These are phyloP conservation scores for Standfussiana lucernea DNA, from an alignment of 2,888 invertebrate species.

Conservation along the genomic window DNA sequence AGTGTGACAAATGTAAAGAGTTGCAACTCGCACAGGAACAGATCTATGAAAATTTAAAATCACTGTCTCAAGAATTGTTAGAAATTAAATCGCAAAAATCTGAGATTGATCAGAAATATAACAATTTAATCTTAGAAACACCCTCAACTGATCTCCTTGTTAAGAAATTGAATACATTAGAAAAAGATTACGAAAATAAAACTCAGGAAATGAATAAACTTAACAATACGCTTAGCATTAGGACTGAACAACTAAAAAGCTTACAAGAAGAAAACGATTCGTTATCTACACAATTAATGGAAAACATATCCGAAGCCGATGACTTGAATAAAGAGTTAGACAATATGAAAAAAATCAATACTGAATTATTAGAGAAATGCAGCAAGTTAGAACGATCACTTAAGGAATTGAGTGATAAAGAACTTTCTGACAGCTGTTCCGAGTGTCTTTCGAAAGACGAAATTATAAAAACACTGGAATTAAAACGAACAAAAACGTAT, in stretches of 20 bases:
- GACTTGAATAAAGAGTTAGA: conserved; percentile 83
- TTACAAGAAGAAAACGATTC: conserved; percentile 89
- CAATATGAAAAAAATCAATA: conserved; percentile 72
- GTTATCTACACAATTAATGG: conserved; percentile 91
- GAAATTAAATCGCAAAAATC: conserved; percentile 73
- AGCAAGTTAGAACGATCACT: conserved; percentile 66
- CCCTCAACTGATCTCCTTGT: conserved; percentile 76
- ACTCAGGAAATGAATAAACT: conserved; percentile 74
- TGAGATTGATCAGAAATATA: conserved; percentile 78
- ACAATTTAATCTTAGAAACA: conserved; percentile 76
- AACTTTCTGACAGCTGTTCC: conserved; percentile 63
- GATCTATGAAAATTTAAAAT: conserved; percentile 69
- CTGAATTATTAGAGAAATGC: conserved; percentile 71
- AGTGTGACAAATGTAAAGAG: conserved; percentile 69
- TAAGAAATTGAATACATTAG: conserved; percentile 76
- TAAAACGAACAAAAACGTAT: conserved; percentile 67
- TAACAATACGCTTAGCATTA: conserved; percentile 69
- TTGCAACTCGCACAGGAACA: conserved; percentile 57
- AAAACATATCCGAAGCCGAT: conserved; percentile 90
- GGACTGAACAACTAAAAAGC: conserved; percentile 74
- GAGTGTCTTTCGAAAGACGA: conserved; percentile 75
- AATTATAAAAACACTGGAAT: conserved; percentile 68
- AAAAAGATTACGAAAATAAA: conserved; percentile 77
- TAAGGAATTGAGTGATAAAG: conserved; percentile 53
- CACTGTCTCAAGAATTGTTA: conserved; percentile 70